Base-by-base conservation (phyloP, 2,797 vertebrate species). In the Sternarchorhynchus goeldii region DNA sequence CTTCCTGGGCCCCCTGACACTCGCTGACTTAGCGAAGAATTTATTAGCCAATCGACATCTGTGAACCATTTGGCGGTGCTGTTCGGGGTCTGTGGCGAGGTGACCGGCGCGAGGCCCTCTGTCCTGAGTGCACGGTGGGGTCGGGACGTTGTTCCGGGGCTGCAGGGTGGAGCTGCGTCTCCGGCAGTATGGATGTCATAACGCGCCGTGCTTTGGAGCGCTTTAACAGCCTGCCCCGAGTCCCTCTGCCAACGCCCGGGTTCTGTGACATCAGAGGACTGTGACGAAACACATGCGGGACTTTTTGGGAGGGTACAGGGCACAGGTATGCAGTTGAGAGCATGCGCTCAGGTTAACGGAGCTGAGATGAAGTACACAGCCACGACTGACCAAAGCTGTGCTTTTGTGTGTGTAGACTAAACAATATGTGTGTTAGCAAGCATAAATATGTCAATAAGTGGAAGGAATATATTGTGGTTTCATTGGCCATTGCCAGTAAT, bases 31-130 rank as follows among this genome's bases (percentile, higher is more conserved):
- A 84, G 87, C 78, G 83, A 82, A 87, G 81, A 88, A 90, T 90
- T 85, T 90, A 91, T 89, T 88, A 89, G 87, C 63, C 16, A 63
- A 85, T 85, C 84, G 83, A 90, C 92, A 93, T 92, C 91, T 93
- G 91, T 83, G 88, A 92, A 74, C 86, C 87, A 90, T 93, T 93
- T 87, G 66, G 87, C 1, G 83, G 69, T 84, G 89, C 86, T 89
- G 87, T 91, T 91, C 86, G 88, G 88, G 86, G 83, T 86, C 82
- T 60, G 74, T 76, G 57, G 56, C 29, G 67, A 84, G 86, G 82
- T 78, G 77, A 78, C 63, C 66, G 80, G 81, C 79, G 80, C 85
- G 88, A 83, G 88, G 88, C 88, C 73, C 81, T 87, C 72, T 75
- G 83, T 85, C 82, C 69, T 69, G 45, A 71, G 63, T 59, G 58